Conservation (phyloP, 2,797 vertebrate genomes). For the Sciurus vulgaris region DNA sequence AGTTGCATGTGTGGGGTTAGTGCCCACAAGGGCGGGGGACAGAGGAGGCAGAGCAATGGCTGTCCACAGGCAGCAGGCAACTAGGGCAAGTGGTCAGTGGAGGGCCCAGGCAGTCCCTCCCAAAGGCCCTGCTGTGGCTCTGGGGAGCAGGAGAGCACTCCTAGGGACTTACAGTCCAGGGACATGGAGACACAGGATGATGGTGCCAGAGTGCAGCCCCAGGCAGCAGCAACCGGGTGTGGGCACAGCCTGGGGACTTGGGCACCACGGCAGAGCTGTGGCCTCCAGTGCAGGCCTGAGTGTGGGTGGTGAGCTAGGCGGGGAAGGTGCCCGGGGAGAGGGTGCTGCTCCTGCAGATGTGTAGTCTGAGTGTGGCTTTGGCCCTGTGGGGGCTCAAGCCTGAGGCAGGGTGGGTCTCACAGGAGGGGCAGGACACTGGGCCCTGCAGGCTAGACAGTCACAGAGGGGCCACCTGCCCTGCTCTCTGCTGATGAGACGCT, state of each 20-base stretch:
- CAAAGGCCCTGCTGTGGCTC: background rate
- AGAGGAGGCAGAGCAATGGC: background rate
- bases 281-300: accelerated
- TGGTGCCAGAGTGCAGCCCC: accelerated
- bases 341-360: background rate
- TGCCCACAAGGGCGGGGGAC: too few relatives aligned
- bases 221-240: background rate
- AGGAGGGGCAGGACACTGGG: accelerated
- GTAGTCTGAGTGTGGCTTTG: background rate
- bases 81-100: too few relatives aligned
- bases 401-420: accelerated
- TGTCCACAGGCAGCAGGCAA: background rate
- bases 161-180: background rate
- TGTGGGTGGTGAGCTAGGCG: too few relatives aligned
- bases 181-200: background rate
- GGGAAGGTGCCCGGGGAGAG: accelerated
- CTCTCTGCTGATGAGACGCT: background rate
- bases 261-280: accelerated
- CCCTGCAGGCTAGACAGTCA: background rate
- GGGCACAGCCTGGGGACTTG: accelerated
- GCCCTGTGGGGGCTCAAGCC: accelerated
- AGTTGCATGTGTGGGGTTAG: accelerated
- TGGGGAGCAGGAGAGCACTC: background rate
- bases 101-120: too few relatives aligned
- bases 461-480: too few relatives aligned